These are phyloP conservation scores for Nineta flava DNA, from an alignment of 2,888 invertebrate species.

Conservation along the genomic window DNA sequence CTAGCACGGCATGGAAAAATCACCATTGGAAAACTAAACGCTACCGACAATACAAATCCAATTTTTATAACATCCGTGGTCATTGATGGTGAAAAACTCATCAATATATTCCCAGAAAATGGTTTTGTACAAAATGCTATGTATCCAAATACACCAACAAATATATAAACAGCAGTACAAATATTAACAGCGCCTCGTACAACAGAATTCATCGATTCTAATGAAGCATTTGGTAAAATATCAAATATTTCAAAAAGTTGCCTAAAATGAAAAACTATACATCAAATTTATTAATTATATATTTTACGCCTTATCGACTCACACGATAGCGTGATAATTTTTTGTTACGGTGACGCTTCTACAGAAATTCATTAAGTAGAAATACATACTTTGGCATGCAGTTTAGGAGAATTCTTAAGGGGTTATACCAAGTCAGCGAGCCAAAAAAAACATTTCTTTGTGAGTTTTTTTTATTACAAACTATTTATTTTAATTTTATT, in stretches of 20 bases:
- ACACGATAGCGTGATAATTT: too few species aligned
- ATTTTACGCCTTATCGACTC: neutral
- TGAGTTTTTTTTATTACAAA: too few species aligned
- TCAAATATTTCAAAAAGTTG: conserved; percentile 90
- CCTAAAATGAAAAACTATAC: conserved; percentile 28
- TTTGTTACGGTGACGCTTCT: too few species aligned
- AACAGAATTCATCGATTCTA: conserved; percentile 78
- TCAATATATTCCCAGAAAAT: conserved; percentile 77
- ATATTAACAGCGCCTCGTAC: conserved; percentile 81
- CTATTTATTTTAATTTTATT: too few species aligned
- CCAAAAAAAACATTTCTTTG: too few species aligned
- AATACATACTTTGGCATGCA: too few species aligned
- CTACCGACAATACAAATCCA: conserved; percentile 87
- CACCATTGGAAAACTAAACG: conserved; percentile 91
- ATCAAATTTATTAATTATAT: too few species aligned
- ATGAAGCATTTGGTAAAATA: conserved; percentile 67
- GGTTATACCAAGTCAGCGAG: too few species aligned
- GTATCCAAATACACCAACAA: conserved; percentile 78
- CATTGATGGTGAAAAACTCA: conserved; percentile 67
- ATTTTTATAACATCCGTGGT: conserved; percentile 83
- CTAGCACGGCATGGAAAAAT: conserved; percentile 94
- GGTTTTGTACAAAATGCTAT: conserved; percentile 68
- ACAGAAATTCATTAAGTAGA: too few species aligned
- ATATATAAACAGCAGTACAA: conserved; percentile 78
- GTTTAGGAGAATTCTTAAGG: too few species aligned